Base-by-base conservation (phyloP, 2,797 vertebrate species). In the Arnoldichthys spilopterus region DNA sequence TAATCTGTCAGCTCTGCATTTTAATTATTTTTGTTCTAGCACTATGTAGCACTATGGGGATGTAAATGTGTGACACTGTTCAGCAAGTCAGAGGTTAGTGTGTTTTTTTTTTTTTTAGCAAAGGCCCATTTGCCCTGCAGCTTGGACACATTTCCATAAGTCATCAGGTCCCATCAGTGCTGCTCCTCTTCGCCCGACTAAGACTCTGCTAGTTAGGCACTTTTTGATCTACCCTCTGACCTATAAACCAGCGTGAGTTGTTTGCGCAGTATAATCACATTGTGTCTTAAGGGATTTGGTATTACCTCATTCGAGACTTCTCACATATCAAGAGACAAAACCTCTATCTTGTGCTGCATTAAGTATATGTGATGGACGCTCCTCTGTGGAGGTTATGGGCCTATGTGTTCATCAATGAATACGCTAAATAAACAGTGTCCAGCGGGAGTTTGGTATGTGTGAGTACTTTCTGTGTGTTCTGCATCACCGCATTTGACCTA, bases 221-320 rank as follows among this genome's bases (percentile, higher is more conserved):
- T 67, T 67, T 63, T 11, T 67, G 63, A 67, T 78, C 58, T 63
- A 40, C 43, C n/a, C 51, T 12, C 20, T 58, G 54, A 68, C 77
- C 43, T 61, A 68, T 15, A 68, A 68, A 28, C 40, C 28, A 37
- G 37, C 45, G 56, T 49, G 47, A 28, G 68, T 28, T 51, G 53
- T 58, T 58, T 79, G 16, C n/a, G n/a, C 64, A 26, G 43, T 37
- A 15, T 74, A 67, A 37, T 49, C 30, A 54, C 7, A 15, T 70
- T 32, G 16, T 22, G 30, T 34, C 47, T 34, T 34, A 4, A 70
- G 68, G 30, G 47, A 70, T 34, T 71, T 54, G 68, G 8, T 20
- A n/a, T 37, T 37, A 49, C 30, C 49, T 34, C 47, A 15, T 37
- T 20, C 16, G 20, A 54, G 47, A 51, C 8, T 13, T 47, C 12